Evolutionary conservation across 2,113 vertebrate species (phyloP), one percentile per base, ranked within the genome.

Genomic region (Caranx melampygus): DNA sequence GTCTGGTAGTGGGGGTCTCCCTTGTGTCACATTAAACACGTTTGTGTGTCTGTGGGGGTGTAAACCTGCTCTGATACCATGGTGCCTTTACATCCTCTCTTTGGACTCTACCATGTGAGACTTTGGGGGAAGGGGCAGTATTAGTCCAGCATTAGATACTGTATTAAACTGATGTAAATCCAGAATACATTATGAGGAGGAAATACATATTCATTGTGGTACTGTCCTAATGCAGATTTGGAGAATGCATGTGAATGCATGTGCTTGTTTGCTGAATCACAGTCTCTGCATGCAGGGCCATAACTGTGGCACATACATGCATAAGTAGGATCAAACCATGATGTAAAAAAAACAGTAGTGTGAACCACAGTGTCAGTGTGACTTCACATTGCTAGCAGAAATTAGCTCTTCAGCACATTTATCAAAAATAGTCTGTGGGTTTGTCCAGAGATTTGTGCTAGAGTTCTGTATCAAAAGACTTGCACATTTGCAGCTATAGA

Each of bases 191-290:
- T 11, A 58, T 49, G 3, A 34, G 7, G 9, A 40, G 5, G 60
- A 69, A 34, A 16, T 5, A 9, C 33, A 2, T 0, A 21, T 14
- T 34, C 11, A 37, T 37, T 47, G 6, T 33, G 10, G 31, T 10
- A 2, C 33, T 2, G 5, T 9, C 31, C 51, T n/a, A 18, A 1
- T 42, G 13, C 33, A 26, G 9, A 18, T 10, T 18, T 51, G 33
- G 15, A 55, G n/a, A 37, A 62, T 59, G 61, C 6, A 8, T 44
- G 42, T 52, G 26, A 34, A 40, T 35, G 47, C 33, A 2, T 21
- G 10, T 33, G 51, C 67, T 54, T 20, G 20, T 64, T 37, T 78
- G 47, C 69, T 83, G 69, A 55, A n/a, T 83, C 63, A 58, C 63
- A 15, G n/a, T 55, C 20, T 55, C n/a, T 55, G 51, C 21, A 49